A percentile compares a stretch with the other conserved stretches of the same genome.
These are phyloP conservation scores for Liposcelis brunnea DNA, from an alignment of 2,888 invertebrate species.

Conservation along the genomic window DNA sequence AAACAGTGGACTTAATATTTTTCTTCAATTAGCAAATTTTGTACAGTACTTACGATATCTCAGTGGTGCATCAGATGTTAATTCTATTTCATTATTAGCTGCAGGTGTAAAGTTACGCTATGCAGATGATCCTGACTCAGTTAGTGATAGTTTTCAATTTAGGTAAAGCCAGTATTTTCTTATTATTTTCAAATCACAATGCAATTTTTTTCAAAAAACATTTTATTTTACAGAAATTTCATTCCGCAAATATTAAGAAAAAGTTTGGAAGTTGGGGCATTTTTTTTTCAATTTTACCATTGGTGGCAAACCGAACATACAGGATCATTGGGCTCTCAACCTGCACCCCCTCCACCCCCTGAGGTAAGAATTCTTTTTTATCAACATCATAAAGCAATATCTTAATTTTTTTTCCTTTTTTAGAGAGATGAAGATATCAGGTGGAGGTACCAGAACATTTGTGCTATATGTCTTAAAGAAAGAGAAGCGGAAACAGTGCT, in stretches of 20 bases:
- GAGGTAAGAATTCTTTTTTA: slow-evolving; percentile 4
- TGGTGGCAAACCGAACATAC: slow-evolving; percentile 1
- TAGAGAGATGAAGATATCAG: no score
- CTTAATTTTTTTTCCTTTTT: no score
- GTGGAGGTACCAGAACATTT: no score
- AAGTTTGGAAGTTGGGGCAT: slow-evolving; percentile 1
- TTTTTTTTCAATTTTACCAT: slow-evolving; percentile 4
- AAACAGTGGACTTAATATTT: background rate
- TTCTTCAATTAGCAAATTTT: background rate
- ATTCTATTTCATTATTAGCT: background rate
- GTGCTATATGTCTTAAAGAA: background rate
- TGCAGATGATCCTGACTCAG: no score
- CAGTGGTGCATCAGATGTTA: background rate
- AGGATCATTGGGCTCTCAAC: background rate
- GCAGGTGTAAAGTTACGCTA: no score
- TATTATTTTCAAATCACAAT: no score
- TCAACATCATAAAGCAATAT: no score
- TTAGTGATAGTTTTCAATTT: no score
- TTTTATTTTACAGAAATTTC: slow-evolving; percentile 4
- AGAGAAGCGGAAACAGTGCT: background rate
- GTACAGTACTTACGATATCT: slow-evolving; percentile 1
- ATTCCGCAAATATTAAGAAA: background rate
- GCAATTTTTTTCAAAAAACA: background rate
- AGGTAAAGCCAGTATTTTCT: no score
- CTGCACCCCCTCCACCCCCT: background rate